Percentiles rank a stretch among this genome's conserved stretches.
Conservation (phyloP, 2,888 invertebrate genomes). For the Lydus trimaculatus region DNA sequence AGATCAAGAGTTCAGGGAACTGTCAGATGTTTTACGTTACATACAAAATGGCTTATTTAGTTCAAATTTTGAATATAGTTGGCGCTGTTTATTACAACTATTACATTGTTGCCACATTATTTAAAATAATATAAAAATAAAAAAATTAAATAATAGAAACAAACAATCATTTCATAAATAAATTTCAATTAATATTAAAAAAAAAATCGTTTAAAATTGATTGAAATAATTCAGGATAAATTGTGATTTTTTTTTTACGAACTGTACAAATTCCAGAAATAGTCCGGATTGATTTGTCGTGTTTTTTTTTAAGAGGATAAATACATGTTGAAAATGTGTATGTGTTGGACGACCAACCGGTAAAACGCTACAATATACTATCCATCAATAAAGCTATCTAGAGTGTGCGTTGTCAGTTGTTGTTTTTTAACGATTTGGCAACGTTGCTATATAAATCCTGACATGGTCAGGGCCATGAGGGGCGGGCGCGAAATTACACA, state of each 20-base stretch:
- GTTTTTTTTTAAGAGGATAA: not conserved
- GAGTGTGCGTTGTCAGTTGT: slow-evolving; percentile 32
- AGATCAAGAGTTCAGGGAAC: not conserved
- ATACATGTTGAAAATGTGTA: not conserved
- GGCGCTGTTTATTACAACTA: slow-evolving; percentile 26
- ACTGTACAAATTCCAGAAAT: slow-evolving; percentile 20
- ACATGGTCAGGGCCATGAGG: slow-evolving; percentile 25
- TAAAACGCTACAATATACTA: slow-evolving; percentile 29
- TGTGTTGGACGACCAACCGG: slow-evolving; percentile 22
- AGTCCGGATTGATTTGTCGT: slow-evolving; percentile 31
- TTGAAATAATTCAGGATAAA: no score
- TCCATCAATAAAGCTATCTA: slow-evolving; percentile 38
- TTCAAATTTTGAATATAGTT: slow-evolving; percentile 26
- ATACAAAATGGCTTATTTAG: slow-evolving; percentile 13
- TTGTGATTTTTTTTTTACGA: no score
- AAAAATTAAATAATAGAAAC: no score
- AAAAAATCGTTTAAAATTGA: not conserved
- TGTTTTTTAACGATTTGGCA: slow-evolving; percentile 29
- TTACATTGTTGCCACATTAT: slow-evolving; percentile 27
- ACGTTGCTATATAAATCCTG: slow-evolving; percentile 23
- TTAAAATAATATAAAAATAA: not conserved
- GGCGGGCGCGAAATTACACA: slow-evolving; percentile 17
- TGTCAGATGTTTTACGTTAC: slow-evolving; percentile 2
- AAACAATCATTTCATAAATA: no score
- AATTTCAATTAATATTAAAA: no score